Evolutionary conservation across 2,797 vertebrate genomes (phyloP).

Genomic region (Furcifer pardalis): DNA sequence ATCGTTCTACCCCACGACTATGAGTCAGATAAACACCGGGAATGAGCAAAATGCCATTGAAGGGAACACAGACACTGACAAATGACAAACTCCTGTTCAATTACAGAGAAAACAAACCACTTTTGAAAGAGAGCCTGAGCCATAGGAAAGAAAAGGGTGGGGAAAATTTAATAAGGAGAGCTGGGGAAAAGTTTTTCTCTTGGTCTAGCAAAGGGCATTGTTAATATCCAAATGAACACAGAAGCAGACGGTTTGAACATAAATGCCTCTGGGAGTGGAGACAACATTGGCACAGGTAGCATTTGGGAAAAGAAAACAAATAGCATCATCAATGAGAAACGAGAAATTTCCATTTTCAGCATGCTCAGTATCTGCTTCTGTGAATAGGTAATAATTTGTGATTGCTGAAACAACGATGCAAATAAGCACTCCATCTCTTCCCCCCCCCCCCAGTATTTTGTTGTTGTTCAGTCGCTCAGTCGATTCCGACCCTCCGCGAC

Average conservation of each 20-base stretch:
- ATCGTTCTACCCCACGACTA: slow-evolving; percentile 41
- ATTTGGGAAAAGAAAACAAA: slow-evolving; percentile 63
- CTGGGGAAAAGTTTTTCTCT: background rate
- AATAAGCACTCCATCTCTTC: rapidly evolving
- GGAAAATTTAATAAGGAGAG: no score
- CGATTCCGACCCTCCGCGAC: no score
- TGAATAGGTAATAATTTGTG: slow-evolving; percentile 18
- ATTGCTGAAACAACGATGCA: background rate
- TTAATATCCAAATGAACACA: slow-evolving; percentile 52
- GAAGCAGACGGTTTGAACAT: slow-evolving; percentile 51
- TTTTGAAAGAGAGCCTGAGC: slow-evolving; percentile 24
- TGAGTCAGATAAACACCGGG: slow-evolving; percentile 54
- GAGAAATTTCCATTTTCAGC: slow-evolving; percentile 6
- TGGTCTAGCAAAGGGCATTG: slow-evolving; percentile 26
- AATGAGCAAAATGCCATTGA: slow-evolving; percentile 57
- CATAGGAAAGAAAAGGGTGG: background rate
- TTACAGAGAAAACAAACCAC: slow-evolving; percentile 47
- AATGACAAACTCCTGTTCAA: slow-evolving; percentile 59
- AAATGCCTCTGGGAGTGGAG: slow-evolving; percentile 54
- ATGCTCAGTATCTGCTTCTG: background rate
- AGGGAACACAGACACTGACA: slow-evolving; percentile 50
- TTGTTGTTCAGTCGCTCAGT: no score
- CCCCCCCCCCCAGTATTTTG: no score
- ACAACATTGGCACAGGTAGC: slow-evolving; percentile 55
- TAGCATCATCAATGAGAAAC: slow-evolving; percentile 25